A percentile compares a stretch with the other conserved stretches of the same genome.
Evolutionary conservation across 2,888 invertebrate species (phyloP).

Genomic region (Prostheceraeus crozeri): DNA sequence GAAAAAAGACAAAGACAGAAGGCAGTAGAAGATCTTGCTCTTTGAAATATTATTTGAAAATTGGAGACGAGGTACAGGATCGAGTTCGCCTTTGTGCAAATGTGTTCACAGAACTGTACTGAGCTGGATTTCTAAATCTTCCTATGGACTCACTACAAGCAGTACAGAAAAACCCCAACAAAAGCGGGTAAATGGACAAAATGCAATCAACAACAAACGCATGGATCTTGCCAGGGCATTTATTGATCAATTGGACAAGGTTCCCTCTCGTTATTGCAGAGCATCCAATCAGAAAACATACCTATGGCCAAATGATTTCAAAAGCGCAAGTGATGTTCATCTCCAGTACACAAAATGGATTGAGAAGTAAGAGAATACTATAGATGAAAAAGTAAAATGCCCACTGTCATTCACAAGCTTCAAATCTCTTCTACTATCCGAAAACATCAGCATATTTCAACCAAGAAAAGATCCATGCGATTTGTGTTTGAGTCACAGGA

Average conservation of each 20-base stretch:
- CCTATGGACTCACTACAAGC: no score
- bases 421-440: background rate
- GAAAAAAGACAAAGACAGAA: no score
- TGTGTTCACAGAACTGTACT: no score
- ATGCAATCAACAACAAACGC: background rate
- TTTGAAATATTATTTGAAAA: no score
- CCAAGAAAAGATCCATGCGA: slow-evolving; percentile 16
- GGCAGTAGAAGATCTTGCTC: no score
- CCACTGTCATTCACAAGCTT: background rate
- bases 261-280: slow-evolving; percentile 21
- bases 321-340: slow-evolving; percentile 3
- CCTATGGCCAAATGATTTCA: slow-evolving; percentile 18
- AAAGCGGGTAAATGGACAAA: background rate
- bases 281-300: background rate
- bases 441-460: background rate
- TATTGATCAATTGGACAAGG: slow-evolving; percentile 17
- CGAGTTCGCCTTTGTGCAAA: no score
- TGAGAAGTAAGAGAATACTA: no score
- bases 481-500: background rate
- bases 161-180: background rate
- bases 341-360: background rate
- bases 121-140: no score
- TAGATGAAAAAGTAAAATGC: no score
- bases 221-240: background rate
- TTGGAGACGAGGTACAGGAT: no score